Base-by-base conservation (phyloP, 2,113 vertebrate species). In the Hyaena hyaena region DNA sequence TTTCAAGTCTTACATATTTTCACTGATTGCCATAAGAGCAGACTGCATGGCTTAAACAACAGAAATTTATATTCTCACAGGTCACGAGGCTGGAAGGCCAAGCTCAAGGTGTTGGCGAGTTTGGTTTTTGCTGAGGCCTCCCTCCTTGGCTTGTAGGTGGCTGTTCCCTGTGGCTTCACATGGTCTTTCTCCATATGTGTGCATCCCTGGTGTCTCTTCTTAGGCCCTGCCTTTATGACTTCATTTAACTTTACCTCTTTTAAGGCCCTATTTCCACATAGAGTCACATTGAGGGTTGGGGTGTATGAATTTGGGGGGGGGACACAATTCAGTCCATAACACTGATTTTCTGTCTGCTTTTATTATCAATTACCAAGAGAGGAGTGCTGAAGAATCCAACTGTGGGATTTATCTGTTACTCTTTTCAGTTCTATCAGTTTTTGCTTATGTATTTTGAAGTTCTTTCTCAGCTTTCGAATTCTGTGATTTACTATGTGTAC, bases 381-480 rank as follows among this genome's bases (percentile, higher is more conserved):
- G 61, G 58, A 88, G 19, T 92, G 19, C 39, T 87, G 66, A 94
- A 39, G 31, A 26, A 26, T 73, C 80, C n/a, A 31, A 0, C 65
- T 58, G 0, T 81, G 81, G 53, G 63, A 45, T 90, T 90, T 90
- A 74, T 81, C 63, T 80, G 45, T 82, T 81, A 65, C 33, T 74
- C 31, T 69, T 63, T 86, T 79, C 11, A 84, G 3, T 85, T 66
- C 45, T 87, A 0, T 66, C 39, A 74, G 9, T 73, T 85, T 55
- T 45, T 68, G 48, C 61, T 87, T 1, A 43, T 88, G 45, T 92
- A 73, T 88, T 93, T 93, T 68, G 45, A 65, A 53, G n/a, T 90
- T 45, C 43, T 90, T 21, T 85, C 65, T 55, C 45, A 90, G 80
- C 11, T 85, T 82, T 96, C 63, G 86, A 71, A 90, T 80, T 86